These are phyloP conservation scores for Nymphalis c-album DNA, from an alignment of 2,888 invertebrate genomes.

Conservation along the genomic window DNA sequence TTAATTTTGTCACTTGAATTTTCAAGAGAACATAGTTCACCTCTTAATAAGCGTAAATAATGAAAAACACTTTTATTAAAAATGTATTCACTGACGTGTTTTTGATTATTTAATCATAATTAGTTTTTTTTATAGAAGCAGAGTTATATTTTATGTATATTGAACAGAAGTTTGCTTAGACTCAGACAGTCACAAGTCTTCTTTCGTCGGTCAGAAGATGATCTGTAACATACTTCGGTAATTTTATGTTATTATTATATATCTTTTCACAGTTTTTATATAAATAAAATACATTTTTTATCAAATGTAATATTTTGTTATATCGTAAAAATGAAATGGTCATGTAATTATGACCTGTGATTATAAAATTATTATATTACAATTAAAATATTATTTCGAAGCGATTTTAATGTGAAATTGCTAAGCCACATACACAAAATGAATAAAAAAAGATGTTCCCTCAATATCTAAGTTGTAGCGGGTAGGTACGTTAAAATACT, in stretches of 20 bases:
- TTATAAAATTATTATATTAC: too few species aligned
- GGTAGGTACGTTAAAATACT: not conserved
- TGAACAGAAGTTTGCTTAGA: slow-evolving; percentile 22
- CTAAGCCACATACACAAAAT: slow-evolving; percentile 21
- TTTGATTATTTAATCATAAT: slow-evolving; percentile 28
- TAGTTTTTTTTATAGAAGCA: slow-evolving; percentile 17
- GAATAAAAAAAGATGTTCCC: not conserved
- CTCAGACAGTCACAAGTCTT: slow-evolving; percentile 47
- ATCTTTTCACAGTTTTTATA: slow-evolving; percentile 8
- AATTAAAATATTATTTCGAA: not conserved
- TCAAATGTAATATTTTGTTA: not conserved
- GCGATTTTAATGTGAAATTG: not conserved
- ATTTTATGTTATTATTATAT: slow-evolving; percentile 33
- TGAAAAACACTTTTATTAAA: slow-evolving; percentile 29
- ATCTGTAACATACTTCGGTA: slow-evolving; percentile 67
- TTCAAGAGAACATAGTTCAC: slow-evolving; percentile 15
- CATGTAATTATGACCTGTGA: too few species aligned
- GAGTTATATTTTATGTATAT: not conserved
- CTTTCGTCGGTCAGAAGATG: slow-evolving; percentile 57
- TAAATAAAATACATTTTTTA: not conserved
- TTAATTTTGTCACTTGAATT: not conserved
- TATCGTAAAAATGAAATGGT: not conserved
- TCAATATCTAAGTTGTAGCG: slow-evolving; percentile 22
- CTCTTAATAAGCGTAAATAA: slow-evolving; percentile 12
- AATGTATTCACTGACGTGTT: slow-evolving; percentile 8